Evolutionary conservation across 1,140 invertebrate genomes (phyloP).

Genomic region (Drosophila erecta): DNA sequence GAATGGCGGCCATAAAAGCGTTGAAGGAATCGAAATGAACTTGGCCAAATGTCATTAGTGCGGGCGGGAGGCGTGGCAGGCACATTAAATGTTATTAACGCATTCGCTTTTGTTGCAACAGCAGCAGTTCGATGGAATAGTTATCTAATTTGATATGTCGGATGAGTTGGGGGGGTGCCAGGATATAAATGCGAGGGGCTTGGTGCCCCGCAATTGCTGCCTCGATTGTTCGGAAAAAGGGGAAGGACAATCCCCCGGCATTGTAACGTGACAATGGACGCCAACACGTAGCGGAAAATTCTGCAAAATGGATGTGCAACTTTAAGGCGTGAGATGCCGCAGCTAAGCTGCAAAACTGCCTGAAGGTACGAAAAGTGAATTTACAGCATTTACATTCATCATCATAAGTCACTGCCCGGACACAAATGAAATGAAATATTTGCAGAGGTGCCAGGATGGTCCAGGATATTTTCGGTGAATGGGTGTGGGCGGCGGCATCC

Average conservation of each 20-base stretch:
- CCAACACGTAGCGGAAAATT: conserved; percentile 53
- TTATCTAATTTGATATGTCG: conserved; percentile 74
- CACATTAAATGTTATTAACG: conserved; percentile 82
- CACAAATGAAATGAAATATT: conserved; percentile 81
- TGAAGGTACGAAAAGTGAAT: conserved; percentile 53
- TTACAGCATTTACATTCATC: conserved; percentile 81
- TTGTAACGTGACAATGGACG: conserved; percentile 72
- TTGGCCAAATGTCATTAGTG: conserved; percentile 60
- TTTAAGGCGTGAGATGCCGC: conserved; percentile 48
- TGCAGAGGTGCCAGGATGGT: conserved; percentile 44
- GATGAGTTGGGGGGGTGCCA: background rate
- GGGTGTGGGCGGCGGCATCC: conserved; percentile 1
- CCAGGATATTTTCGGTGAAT: conserved; percentile 4
- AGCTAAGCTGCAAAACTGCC: conserved; percentile 35
- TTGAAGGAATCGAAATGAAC: conserved; percentile 72
- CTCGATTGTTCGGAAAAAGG: conserved; percentile 41
- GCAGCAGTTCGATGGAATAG: conserved; percentile 63
- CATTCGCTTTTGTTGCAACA: conserved; percentile 47
- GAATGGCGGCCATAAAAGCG: conserved; percentile 60
- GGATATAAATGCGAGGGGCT: background rate
- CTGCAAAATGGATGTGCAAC: conserved; percentile 10
- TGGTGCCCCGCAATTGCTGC: conserved; percentile 18
- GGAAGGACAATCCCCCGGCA: conserved; percentile 26
- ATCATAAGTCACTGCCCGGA: conserved; percentile 83
- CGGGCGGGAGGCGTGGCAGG: background rate